Conservation (phyloP, 2,797 vertebrate species). For the Eremophila alpestris region DNA sequence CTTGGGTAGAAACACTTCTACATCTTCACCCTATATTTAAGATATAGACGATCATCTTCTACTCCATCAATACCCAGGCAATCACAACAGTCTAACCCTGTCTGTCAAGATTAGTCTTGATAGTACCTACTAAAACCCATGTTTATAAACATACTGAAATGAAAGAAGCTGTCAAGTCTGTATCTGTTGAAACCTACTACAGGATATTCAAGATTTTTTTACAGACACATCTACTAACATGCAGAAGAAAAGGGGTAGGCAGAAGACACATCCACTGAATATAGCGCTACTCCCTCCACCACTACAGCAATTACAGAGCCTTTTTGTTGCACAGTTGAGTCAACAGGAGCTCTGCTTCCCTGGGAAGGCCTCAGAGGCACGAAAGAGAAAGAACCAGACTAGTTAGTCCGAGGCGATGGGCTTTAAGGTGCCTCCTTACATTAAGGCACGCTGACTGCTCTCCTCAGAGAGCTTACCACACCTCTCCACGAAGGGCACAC, state of each 20-base stretch:
- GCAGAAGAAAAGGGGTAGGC: neutral
- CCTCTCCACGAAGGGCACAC: fast-evolving
- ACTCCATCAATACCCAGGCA: neutral
- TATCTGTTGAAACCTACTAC: neutral
- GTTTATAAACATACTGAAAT: neutral
- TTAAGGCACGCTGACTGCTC: fast-evolving
- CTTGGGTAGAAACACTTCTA: neutral
- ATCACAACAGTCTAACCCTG: neutral
- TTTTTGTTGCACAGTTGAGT: constrained; percentile 9
- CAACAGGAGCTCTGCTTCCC: constrained; percentile 9
- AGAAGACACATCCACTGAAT: neutral
- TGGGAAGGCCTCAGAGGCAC: neutral
- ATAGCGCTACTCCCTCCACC: fast-evolving
- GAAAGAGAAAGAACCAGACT: constrained; percentile 35
- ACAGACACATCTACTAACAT: neutral
- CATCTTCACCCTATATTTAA: neutral
- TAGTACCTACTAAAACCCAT: neutral
- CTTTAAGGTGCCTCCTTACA: neutral
- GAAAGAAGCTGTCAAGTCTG: constrained; percentile 15
- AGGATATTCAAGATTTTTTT: neutral
- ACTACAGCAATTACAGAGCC: neutral
- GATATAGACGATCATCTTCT: neutral
- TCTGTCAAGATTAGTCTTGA: neutral
- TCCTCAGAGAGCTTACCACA: neutral
- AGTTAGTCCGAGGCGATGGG: neutral